Evolutionary conservation across 1,140 invertebrate species (phyloP), one percentile per base, ranked within the genome.

Genomic region (Drosophila sechellia): DNA sequence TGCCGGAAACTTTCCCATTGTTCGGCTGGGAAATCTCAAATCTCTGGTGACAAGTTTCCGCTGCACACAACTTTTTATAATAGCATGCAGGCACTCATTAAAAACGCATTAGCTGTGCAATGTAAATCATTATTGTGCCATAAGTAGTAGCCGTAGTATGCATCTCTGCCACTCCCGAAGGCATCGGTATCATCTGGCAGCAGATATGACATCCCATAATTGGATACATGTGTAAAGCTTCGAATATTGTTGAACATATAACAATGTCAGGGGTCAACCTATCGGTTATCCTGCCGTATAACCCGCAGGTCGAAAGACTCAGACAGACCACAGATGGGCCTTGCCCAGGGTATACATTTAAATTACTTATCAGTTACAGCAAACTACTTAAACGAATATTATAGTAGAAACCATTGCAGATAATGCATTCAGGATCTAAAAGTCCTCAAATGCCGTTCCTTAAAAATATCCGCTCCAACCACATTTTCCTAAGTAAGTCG

Each of bases 81-180:
- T 63, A 58, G 22, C 57, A 66, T 80, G 73, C 69, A 61, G 60
- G 46, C 73, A 57, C 84, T 87, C 83, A 87, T 87, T 87, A 87
- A 87, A 87, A 87, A 87, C 83, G 83, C 83, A 87, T 87, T 87
- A 87, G 81, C 70, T 76, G 87, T 87, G 79, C 66, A 81, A 72
- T 81, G 83, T 76, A 87, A 86, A 87, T 75, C 83, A 86, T 81
- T 75, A 77, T 81, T 77, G 81, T 75, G 59, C 81, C 77, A 81
- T 81, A 81, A 77, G 79, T 81, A 73, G 68, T 73, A 85, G 71
- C 60, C 4, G 37, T 13, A 39, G 20, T 46, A 37, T 15, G 25
- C n/a, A 22, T 6, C 1, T n/a, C 25, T 31, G 6, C 8, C 42
- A 10, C 22, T 17, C 31, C 71, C 13, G 11, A 40, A 20, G 61